Base-by-base conservation (phyloP, 2,888 invertebrate species). In the Lasioglossum lativentre region DNA sequence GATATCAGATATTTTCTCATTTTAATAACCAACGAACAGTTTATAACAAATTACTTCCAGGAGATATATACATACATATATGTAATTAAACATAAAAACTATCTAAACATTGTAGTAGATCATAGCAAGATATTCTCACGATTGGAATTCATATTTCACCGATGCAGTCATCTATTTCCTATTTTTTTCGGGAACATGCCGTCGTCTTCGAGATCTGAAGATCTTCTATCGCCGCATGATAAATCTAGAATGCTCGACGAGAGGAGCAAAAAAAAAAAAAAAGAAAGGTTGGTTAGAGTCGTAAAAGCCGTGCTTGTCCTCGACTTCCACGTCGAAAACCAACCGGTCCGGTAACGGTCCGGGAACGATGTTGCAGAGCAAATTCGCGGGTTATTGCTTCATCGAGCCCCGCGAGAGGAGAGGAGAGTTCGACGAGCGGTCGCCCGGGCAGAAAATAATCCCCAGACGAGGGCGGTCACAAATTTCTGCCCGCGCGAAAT, bases 401-500 rank as follows among this genome's bases (percentile, higher is more conserved):
- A 38, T 38, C 40, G 38, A n/a, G 38, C n/a, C n/a, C 34, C 34
- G 40, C 38, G 68, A 38, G 68, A 12, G n/a, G n/a, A n/a, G 52
- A 52, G n/a, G n/a, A 8, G 23, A 23, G 38, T 38, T 68, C 68
- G 68, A 68, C 38, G 56, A 42, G n/a, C 27, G 30, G 63, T 45
- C 34, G 45, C 27, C 68, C 19, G 59, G 6, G 16, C 63, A 19
- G 34, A 45, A 59, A 71, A 72, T 71, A 75, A 75, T 59, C 19
- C 19, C 63, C 30, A 8, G 42, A 34, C 71, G 52, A 75, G 47
- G 59, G 70, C 52, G 72, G 66, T 45, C 72, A 52, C 75, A 80
- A 83, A 83, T 83, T 73, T 82, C 83, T 40, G 47, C 23, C 1
- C 63, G 73, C 10, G 70, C 70, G 45, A 82, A 82, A 74, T 72